Percentiles rank a stretch among this genome's conserved stretches.
Evolutionary conservation across 2,797 vertebrate species (phyloP).

Genomic region (Xenentodon cancila): DNA sequence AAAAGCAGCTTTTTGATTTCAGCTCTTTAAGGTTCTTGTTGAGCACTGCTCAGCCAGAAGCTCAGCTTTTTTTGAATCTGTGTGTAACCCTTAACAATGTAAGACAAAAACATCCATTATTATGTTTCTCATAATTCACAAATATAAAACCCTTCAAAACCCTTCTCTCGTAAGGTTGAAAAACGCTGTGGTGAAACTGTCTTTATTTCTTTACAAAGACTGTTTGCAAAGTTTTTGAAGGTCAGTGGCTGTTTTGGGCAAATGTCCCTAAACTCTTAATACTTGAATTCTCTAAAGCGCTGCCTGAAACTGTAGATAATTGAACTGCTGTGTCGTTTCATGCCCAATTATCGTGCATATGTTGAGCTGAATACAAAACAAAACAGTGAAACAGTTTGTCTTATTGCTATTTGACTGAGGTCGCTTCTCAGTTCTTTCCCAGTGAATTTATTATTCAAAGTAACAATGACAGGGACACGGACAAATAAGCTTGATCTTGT

Average conservation of each 20-base stretch:
- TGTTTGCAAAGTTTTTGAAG: neutral
- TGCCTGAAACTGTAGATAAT: neutral
- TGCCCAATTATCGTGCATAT: constrained; percentile 1
- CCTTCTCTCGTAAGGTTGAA: neutral
- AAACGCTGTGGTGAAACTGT: neutral
- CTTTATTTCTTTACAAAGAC: neutral
- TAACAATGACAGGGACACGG: neutral
- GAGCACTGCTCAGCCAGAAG: constrained; percentile 16
- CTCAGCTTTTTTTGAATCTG: neutral
- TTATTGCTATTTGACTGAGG: neutral
- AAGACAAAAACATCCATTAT: no score
- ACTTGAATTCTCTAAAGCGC: constrained; percentile 12
- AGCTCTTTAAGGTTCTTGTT: constrained; percentile 32
- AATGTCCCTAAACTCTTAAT: constrained; percentile 11
- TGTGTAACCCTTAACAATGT: constrained; percentile 4
- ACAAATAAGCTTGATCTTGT: neutral
- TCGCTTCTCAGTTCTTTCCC: neutral
- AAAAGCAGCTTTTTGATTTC: constrained; percentile 33
- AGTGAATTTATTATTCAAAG: neutral
- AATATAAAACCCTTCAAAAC: no score
- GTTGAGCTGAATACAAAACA: constrained; percentile 3
- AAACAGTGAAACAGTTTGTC: no score
- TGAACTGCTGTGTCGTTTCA: constrained; percentile 3
- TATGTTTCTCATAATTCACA: no score
- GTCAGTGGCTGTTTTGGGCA: constrained; percentile 32